Evolutionary conservation across 2,888 invertebrate genomes (phyloP), one percentile per base, ranked within the genome.

Genomic region (Euclidia mi): DNA sequence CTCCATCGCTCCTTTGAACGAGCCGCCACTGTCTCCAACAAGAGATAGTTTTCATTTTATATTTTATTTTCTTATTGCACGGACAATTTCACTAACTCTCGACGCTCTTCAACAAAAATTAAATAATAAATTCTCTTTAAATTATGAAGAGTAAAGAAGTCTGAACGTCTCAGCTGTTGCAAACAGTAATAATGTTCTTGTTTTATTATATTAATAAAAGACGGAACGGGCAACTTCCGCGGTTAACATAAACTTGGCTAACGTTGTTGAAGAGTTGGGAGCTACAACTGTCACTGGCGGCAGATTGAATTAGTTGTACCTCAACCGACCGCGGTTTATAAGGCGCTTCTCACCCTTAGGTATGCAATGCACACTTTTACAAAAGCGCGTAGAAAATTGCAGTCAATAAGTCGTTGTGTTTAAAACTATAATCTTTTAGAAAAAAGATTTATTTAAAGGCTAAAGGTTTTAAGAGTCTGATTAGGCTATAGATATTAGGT

Each of bases 181-280:
- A 45, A 50, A 47, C 41, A 56, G n/a, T 38, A 65, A 52, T 52
- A 60, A 60, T 52, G 41, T 59, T 38, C 56, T 18, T 55, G 42
- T 56, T 68, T 75, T 72, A 72, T 72, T 72, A 58, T 52, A 76
- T 62, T 72, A 72, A 72, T 72, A 56, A 67, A 61, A 66, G 56
- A 58, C 43, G 56, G 62, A 41, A 65, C 53, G 12, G 42, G 57
- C 40, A 61, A 75, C 57, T 73, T 44, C 55, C 49, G 58, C 12
- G 58, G 63, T 52, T 53, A 55, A 53, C 65, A 58, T 60, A 75
- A 72, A 75, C 77, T 67, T 63, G 18, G 43, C 20, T 64, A 71
- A 68, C 52, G 43, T 35, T 12, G 78, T 68, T 65, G 64, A 61
- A 43, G 76, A 77, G 72, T 79, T 75, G 14, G 32, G 57, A 15